Evolutionary conservation across 2,113 vertebrate genomes (phyloP).

Genomic region (Cryptotis parvus): DNA sequence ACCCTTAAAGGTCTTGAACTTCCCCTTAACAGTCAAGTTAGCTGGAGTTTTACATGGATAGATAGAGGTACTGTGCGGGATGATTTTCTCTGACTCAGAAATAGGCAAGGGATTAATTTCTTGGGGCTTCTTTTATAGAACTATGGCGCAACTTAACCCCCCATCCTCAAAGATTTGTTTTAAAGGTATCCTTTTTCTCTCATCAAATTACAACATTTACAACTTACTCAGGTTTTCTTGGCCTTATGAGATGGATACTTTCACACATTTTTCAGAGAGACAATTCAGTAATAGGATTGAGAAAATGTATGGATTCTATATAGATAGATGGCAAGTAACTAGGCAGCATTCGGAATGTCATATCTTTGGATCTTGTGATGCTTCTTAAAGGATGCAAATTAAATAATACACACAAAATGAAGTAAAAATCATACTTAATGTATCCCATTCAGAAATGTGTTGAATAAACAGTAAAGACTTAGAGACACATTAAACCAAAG

Average conservation of each 20-base stretch:
- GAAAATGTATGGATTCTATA: background rate
- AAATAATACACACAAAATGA: too few relatives aligned
- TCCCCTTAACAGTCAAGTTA: background rate
- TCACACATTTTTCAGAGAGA: background rate
- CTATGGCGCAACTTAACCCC: background rate
- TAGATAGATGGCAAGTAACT: background rate
- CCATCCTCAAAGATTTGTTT: background rate
- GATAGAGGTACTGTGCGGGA: background rate
- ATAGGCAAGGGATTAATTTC: too few relatives aligned
- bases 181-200: background rate
- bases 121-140: background rate
- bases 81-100: background rate
- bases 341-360: background rate
- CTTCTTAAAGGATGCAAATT: too few relatives aligned
- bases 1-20: background rate
- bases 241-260: background rate
- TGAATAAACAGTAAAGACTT: too few relatives aligned
- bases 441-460: too few relatives aligned
- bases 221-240: background rate
- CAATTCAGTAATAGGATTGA: background rate
- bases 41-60: background rate
- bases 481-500: too few relatives aligned
- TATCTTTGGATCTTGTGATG: too few relatives aligned
- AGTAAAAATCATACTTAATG: too few relatives aligned
- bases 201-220: constrained; percentile 10